phyloP scores from a whole-genome alignment of 2,113 vertebrate species.

The Astur gentilis region DNA sequence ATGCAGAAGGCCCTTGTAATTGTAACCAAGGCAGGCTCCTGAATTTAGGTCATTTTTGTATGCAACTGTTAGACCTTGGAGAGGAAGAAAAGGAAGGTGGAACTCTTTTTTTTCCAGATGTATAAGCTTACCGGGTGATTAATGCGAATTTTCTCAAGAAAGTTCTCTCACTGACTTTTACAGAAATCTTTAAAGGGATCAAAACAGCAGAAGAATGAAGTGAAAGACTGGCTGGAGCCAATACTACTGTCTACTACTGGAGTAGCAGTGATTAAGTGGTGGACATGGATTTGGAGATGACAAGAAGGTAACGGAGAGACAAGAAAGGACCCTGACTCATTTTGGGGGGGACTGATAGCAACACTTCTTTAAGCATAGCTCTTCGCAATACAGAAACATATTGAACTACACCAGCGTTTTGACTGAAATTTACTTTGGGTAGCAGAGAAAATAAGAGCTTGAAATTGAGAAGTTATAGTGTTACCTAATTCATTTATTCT shows the following conservation, averaged over 20 bases:
- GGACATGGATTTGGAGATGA: background rate
- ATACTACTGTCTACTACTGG: background rate
- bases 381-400: background rate
- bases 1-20: conserved; percentile 15
- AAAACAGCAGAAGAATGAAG: background rate
- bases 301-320: background rate
- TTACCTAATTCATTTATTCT: background rate
- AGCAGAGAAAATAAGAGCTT: background rate
- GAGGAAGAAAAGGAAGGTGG: background rate
- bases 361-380: background rate
- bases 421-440: background rate
- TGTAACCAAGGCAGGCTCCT: background rate
- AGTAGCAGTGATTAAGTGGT: background rate
- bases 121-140: background rate
- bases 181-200: background rate
- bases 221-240: background rate
- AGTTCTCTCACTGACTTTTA: background rate
- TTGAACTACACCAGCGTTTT: background rate
- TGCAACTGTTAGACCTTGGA: background rate
- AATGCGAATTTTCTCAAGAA: background rate
- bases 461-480: background rate
- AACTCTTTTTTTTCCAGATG: background rate
- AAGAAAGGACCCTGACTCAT: background rate
- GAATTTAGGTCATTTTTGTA: conserved; percentile 1
- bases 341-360: background rate